Evolutionary conservation across 2,797 vertebrate species (phyloP).

Genomic region (Tragopan temminckii): DNA sequence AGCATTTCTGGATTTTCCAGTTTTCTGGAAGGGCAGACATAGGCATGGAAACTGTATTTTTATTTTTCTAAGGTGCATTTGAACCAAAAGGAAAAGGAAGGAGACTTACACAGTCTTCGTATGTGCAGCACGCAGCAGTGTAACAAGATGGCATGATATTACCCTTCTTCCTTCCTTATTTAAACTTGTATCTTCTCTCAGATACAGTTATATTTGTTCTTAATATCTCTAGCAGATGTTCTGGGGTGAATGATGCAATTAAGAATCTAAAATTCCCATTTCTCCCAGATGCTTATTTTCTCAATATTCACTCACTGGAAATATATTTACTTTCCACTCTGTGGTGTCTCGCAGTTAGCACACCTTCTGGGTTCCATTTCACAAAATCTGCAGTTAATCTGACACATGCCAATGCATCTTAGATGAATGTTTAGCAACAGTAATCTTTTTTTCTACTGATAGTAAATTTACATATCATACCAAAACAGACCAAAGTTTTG

Average conservation of each 20-base stretch:
- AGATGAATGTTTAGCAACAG: constrained; percentile 34
- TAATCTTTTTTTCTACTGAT: not conserved
- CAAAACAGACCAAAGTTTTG: not conserved
- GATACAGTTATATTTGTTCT: constrained; percentile 55
- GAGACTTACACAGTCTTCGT: constrained; percentile 18
- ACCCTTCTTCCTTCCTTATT: constrained; percentile 51
- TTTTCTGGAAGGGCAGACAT: not conserved
- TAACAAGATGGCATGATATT: constrained; percentile 3
- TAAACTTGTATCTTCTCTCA: constrained; percentile 50
- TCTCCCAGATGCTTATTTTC: constrained; percentile 80
- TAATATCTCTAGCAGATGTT: constrained; percentile 79
- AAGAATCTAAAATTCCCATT: constrained; percentile 72
- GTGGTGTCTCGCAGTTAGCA: constrained; percentile 51
- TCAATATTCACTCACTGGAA: constrained; percentile 74
- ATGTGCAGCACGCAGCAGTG: not conserved
- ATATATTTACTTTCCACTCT: constrained; percentile 73
- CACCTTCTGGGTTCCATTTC: constrained; percentile 67
- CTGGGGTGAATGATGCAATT: constrained; percentile 77
- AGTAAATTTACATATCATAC: not conserved
- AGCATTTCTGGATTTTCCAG: not conserved
- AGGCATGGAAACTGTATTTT: not conserved
- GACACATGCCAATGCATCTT: constrained; percentile 46
- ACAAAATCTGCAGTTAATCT: constrained; percentile 54
- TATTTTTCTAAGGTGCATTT: not conserved
- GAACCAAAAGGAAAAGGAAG: not conserved